These are phyloP conservation scores for Plebejus argus DNA, from an alignment of 2,888 invertebrate genomes.

Conservation along the genomic window DNA sequence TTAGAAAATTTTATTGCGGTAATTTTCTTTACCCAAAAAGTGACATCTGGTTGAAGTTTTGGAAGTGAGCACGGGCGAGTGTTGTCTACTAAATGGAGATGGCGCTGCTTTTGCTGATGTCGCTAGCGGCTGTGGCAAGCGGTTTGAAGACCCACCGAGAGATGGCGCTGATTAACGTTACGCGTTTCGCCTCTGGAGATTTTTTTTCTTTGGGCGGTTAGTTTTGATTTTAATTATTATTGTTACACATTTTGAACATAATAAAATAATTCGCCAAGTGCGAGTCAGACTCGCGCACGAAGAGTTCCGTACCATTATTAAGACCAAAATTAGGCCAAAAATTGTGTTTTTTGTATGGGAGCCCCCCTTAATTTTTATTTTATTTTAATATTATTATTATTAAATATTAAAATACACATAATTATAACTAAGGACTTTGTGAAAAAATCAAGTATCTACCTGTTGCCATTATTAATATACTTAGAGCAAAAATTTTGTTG, in stretches of 20 bases:
- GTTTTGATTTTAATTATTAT: conserved; percentile 37
- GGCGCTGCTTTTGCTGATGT: conserved; percentile 56
- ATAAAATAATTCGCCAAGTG: too few species aligned
- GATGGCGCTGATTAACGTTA: conserved; percentile 76
- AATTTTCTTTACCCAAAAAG: conserved; percentile 23
- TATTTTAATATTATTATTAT: too few species aligned
- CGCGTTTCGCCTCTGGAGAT: conserved; percentile 82
- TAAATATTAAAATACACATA: too few species aligned
- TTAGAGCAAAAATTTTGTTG: too few species aligned
- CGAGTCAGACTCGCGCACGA: too few species aligned
- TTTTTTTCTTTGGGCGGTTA: conserved; percentile 80
- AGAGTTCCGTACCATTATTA: too few species aligned
- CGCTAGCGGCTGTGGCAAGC: conserved; percentile 46
- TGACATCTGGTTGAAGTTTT: conserved; percentile 9
- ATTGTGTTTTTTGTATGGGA: too few species aligned
- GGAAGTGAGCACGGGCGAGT: conserved; percentile 14
- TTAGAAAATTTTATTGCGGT: conserved; percentile 7
- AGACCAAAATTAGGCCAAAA: too few species aligned
- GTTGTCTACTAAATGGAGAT: conserved; percentile 49
- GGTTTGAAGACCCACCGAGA: conserved; percentile 55
- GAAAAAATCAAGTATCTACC: too few species aligned
- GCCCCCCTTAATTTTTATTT: too few species aligned
- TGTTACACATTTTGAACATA: conserved; percentile 4
- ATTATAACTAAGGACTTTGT: too few species aligned
- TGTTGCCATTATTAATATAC: too few species aligned